Conservation (phyloP, 2,113 vertebrate species). For the Marmota flaviventris region DNA sequence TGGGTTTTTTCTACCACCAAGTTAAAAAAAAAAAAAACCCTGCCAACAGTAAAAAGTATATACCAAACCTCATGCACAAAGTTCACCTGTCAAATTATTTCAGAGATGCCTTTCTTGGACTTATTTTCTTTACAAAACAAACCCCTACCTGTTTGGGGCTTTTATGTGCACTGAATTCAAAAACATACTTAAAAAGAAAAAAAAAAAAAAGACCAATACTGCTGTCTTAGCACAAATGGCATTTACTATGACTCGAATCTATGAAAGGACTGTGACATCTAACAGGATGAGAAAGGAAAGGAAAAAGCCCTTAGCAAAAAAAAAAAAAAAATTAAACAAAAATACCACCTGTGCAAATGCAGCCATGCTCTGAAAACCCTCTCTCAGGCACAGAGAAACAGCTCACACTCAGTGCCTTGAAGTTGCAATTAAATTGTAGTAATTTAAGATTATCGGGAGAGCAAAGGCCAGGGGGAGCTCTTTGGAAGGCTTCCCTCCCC, state of each 20-base stretch:
- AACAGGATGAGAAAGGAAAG: slow-evolving; percentile 30
- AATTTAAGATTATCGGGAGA: slow-evolving; percentile 92
- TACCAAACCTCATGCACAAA: slow-evolving; percentile 8
- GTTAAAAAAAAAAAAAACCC: slow-evolving; percentile 17
- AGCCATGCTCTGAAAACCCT: slow-evolving; percentile 67
- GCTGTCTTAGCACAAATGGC: slow-evolving; percentile 66
- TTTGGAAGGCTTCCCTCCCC: slow-evolving; percentile 87
- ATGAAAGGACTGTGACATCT: slow-evolving; percentile 57
- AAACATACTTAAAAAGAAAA: slow-evolving; percentile 7
- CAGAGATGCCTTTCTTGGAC: slow-evolving; percentile 25
- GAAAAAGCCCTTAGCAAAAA: slow-evolving; percentile 64
- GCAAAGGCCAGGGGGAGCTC: slow-evolving; percentile 90
- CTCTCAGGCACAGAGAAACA: slow-evolving; percentile 75
- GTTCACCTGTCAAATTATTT: slow-evolving; percentile 60
- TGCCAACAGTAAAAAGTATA: slow-evolving; percentile 61
- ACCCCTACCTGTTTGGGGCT: slow-evolving; percentile 54
- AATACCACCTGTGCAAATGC: slow-evolving; percentile 80
- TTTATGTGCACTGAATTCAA: slow-evolving; percentile 34
- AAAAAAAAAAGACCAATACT: slow-evolving; percentile 38
- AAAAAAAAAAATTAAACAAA: slow-evolving; percentile 34
- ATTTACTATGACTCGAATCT: slow-evolving; percentile 61
- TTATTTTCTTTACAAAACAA: slow-evolving; percentile 71
- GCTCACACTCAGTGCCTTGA: slow-evolving; percentile 85
- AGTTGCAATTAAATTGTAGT: slow-evolving; percentile 91
- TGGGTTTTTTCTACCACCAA: slow-evolving; percentile 38